phyloP scores from a whole-genome alignment of 2,113 vertebrate genomes.

The Lophochroa leadbeateri region DNA sequence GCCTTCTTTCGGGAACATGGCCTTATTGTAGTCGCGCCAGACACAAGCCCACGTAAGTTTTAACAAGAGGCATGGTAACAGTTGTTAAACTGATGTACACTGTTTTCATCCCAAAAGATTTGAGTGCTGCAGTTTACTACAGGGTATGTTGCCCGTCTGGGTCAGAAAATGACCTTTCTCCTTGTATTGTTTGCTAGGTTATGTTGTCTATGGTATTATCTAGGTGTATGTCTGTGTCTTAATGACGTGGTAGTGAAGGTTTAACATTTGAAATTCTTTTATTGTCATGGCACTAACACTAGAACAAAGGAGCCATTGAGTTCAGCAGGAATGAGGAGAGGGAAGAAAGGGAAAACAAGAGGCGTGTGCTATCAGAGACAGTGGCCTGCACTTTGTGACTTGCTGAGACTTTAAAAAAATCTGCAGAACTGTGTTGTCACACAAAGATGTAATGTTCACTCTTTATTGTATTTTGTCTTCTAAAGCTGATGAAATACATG shows the following conservation, averaged over 20 bases:
- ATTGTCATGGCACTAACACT: not conserved
- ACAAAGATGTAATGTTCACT: not conserved
- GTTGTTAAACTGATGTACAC: rapidly evolving
- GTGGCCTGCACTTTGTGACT: not conserved
- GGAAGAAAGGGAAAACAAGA: not conserved
- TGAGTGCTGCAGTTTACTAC: not conserved
- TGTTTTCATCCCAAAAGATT: not conserved
- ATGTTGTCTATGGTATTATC: not conserved
- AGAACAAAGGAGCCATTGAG: not conserved
- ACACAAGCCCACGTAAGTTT: constrained; percentile 92
- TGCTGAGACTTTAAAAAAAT: not conserved
- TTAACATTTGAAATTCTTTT: not conserved
- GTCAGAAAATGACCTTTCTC: not conserved
- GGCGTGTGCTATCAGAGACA: not conserved
- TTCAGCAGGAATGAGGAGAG: not conserved
- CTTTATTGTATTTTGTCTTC: not conserved
- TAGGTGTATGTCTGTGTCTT: not conserved
- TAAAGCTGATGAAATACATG: not conserved
- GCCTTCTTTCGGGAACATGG: no score
- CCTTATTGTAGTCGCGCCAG: constrained; percentile 87
- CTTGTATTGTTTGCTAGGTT: not conserved
- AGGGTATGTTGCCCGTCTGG: not conserved
- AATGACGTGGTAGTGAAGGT: rapidly evolving
- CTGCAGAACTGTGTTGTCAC: not conserved
- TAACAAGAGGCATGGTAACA: not conserved